Evolutionary conservation across 2,797 vertebrate species (phyloP).

Genomic region (Parambassis ranga): DNA sequence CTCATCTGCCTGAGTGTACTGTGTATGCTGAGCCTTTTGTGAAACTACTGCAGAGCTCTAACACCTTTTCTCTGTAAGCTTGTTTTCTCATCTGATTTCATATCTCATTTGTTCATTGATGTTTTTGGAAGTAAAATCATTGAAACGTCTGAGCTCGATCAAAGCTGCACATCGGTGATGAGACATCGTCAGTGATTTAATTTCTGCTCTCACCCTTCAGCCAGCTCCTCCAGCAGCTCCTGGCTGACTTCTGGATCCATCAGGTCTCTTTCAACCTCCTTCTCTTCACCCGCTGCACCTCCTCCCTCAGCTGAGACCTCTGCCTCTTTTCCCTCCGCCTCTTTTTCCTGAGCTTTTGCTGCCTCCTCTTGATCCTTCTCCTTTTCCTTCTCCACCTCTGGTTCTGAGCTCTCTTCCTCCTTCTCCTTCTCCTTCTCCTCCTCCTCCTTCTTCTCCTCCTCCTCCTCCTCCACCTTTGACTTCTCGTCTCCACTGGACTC

Average conservation of each 20-base stretch:
- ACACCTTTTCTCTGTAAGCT: no score
- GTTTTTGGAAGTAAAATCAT: no score
- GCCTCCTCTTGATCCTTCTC: conserved; percentile 6
- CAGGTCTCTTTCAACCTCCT: conserved; percentile 49
- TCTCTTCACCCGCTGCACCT: conserved; percentile 44
- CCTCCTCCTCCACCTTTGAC: conserved; percentile 65
- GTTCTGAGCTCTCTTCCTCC: conserved; percentile 13
- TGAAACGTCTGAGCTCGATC: no score
- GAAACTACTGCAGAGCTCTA: no score
- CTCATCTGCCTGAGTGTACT: no score
- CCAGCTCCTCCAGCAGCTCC: conserved; percentile 69
- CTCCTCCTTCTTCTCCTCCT: conserved; percentile 71
- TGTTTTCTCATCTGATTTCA: no score
- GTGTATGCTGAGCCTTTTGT: no score
- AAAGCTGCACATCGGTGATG: no score
- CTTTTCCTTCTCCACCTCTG: conserved; percentile 8
- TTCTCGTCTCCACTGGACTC: conserved; percentile 92
- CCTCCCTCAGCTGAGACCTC: conserved; percentile 54
- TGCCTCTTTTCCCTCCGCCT: conserved; percentile 49
- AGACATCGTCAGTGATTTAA: no score
- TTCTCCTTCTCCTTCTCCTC: conserved; percentile 27
- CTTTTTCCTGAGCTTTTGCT: conserved; percentile 35
- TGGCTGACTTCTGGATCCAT: conserved; percentile 53
- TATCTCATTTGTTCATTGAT: no score
- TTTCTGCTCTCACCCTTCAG: conserved; percentile 72